Conservation (phyloP, 2,113 vertebrate species). For the Lamprologus callipterus region DNA sequence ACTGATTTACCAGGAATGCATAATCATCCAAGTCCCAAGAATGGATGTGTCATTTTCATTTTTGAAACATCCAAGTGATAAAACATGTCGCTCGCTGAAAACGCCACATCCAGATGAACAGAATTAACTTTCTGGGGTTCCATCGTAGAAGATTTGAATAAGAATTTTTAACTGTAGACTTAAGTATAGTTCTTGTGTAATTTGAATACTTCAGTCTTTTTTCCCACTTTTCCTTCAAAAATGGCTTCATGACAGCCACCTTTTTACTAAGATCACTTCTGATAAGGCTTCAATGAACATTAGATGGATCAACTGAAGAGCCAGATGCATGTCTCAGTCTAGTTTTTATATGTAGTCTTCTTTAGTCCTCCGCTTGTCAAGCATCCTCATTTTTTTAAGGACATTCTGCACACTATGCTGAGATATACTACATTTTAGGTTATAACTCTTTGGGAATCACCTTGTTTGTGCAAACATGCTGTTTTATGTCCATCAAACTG, state of each 20-base stretch:
- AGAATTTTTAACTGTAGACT: neutral
- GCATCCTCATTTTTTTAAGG: neutral
- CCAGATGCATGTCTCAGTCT: neutral
- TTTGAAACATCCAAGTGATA: neutral
- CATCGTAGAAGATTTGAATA: neutral
- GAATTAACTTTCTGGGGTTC: neutral
- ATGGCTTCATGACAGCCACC: neutral
- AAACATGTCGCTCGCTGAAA: accelerated
- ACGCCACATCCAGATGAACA: neutral
- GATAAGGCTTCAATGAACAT: neutral
- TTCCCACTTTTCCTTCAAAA: neutral
- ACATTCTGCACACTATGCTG: neutral
- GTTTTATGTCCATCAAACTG: neutral
- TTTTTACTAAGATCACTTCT: neutral
- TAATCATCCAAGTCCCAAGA: neutral
- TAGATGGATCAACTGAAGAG: neutral
- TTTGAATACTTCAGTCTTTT: neutral
- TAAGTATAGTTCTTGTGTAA: neutral
- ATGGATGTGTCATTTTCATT: neutral
- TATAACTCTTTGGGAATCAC: neutral
- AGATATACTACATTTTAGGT: neutral
- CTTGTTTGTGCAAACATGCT: neutral
- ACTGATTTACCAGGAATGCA: neutral
- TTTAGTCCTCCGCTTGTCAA: neutral
- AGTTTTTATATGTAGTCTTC: neutral